phyloP scores from a whole-genome alignment of 2,888 invertebrate species.

The Phyto melanocephala region DNA sequence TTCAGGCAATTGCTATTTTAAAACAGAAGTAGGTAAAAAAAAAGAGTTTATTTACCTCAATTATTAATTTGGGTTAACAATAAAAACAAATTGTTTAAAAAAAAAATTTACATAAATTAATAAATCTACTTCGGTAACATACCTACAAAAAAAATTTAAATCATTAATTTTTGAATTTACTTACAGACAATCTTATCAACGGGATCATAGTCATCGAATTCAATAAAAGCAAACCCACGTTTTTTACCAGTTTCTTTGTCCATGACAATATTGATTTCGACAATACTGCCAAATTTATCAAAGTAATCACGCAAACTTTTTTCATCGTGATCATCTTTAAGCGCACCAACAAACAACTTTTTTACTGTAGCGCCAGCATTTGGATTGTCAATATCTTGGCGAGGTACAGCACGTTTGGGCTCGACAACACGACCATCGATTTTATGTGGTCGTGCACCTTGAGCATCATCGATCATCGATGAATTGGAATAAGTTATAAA shows the following conservation, averaged over 20 bases:
- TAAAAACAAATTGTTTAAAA: no score
- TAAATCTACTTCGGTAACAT: no score
- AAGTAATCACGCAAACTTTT: conserved; percentile 91
- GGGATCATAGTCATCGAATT: conserved; percentile 77
- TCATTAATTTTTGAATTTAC: conserved; percentile 77
- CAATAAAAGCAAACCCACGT: conserved; percentile 49
- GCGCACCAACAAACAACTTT: conserved; percentile 95
- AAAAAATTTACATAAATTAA: no score
- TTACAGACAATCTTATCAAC: conserved; percentile 96
- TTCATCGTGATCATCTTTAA: conserved; percentile 95
- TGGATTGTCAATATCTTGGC: conserved; percentile 93
- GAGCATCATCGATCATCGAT: conserved; percentile 98
- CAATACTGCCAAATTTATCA: conserved; percentile 90
- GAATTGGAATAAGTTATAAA: conserved; percentile 97
- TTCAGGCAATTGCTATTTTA: no score
- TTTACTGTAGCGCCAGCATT: conserved; percentile 96
- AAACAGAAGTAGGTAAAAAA: no score
- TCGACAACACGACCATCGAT: conserved; percentile 96
- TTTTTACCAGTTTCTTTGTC: conserved; percentile 52
- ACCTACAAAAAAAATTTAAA: not conserved
- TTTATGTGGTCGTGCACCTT: conserved; percentile 91
- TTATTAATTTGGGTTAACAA: no score
- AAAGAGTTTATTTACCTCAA: no score
- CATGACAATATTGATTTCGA: conserved; percentile 74
- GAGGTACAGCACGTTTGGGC: conserved; percentile 97